Evolutionary conservation across 2,888 invertebrate genomes (phyloP).

Genomic region (Byasa hedistus): DNA sequence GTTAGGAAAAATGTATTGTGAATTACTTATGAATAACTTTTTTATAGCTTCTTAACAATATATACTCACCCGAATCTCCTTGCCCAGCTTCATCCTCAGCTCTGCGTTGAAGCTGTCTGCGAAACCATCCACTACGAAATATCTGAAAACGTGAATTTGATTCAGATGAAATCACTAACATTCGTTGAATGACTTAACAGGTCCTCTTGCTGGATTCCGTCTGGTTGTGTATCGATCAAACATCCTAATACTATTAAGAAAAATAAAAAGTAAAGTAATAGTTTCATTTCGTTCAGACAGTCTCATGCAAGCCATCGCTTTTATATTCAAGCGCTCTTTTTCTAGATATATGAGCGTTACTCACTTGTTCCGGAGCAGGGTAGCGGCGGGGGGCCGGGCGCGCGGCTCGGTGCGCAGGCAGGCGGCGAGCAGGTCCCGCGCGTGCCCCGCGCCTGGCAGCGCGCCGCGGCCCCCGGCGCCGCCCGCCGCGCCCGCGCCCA

Average conservation of each 20-base stretch:
- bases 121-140: slow-evolving; percentile 84
- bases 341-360: neutral
- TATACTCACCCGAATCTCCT: slow-evolving; percentile 76
- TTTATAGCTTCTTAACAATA: no score
- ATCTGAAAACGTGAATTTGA: slow-evolving; percentile 52
- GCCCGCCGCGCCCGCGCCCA: slow-evolving; percentile 40
- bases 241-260: no score
- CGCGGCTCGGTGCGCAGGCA: slow-evolving; percentile 83
- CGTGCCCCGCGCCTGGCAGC: slow-evolving; percentile 55
- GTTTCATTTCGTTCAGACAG: no score
- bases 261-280: no score
- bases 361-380: slow-evolving; percentile 82
- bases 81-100: slow-evolving; percentile 81
- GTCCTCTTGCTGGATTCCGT: no score
- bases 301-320: no score
- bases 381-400: slow-evolving; percentile 80
- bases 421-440: slow-evolving; percentile 76
- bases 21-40: no score
- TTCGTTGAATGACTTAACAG: no score
- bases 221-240: no score
- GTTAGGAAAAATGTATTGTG: no score
- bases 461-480: slow-evolving; percentile 24
- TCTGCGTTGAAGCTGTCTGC: slow-evolving; percentile 83
- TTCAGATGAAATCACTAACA: neutral
- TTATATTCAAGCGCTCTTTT: no score